A percentile compares a stretch with the other conserved stretches of the same genome.
These are phyloP conservation scores for Plecturocebus donacophilus DNA, from an alignment of 2,113 vertebrate species.

Conservation along the genomic window DNA sequence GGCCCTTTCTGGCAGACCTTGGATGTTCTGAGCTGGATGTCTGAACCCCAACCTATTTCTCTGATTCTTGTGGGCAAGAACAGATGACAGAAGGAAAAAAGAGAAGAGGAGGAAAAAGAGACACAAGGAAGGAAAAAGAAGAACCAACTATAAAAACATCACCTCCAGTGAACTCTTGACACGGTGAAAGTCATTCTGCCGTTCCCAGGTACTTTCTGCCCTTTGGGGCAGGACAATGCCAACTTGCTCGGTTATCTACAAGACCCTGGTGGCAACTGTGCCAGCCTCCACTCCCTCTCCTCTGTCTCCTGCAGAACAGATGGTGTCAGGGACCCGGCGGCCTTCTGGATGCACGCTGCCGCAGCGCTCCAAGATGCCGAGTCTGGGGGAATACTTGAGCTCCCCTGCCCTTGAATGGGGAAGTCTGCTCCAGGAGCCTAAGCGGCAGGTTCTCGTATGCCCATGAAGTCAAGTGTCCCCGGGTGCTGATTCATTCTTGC, in stretches of 20 bases:
- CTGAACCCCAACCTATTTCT: conserved; percentile 59
- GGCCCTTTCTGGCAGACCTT: conserved; percentile 50
- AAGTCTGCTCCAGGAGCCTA: conserved; percentile 52
- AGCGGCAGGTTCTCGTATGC: background rate
- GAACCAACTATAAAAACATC: conserved; percentile 44
- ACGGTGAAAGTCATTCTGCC: conserved; percentile 67
- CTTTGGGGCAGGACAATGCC: conserved; percentile 61
- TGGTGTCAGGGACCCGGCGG: background rate
- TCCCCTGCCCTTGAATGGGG: conserved; percentile 65
- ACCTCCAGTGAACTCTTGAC: conserved; percentile 74
- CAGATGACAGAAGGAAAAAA: conserved; percentile 46
- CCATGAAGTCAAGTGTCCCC: conserved; percentile 55
- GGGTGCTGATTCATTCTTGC: conserved; percentile 59
- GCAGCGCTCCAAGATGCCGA: background rate
- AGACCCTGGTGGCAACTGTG: conserved; percentile 39
- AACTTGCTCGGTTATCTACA: conserved; percentile 52
- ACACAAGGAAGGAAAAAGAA: background rate
- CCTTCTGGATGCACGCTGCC: background rate
- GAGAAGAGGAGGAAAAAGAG: background rate
- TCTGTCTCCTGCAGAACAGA: conserved; percentile 54
- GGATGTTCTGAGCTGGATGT: background rate
- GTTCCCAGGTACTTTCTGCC: conserved; percentile 61
- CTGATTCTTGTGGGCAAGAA: conserved; percentile 36
- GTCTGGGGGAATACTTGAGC: conserved; percentile 39
- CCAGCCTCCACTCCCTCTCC: background rate